Percentiles rank a stretch among this genome's conserved stretches.
Evolutionary conservation across 1,140 invertebrate species (phyloP).

Genomic region (Mya arenaria): DNA sequence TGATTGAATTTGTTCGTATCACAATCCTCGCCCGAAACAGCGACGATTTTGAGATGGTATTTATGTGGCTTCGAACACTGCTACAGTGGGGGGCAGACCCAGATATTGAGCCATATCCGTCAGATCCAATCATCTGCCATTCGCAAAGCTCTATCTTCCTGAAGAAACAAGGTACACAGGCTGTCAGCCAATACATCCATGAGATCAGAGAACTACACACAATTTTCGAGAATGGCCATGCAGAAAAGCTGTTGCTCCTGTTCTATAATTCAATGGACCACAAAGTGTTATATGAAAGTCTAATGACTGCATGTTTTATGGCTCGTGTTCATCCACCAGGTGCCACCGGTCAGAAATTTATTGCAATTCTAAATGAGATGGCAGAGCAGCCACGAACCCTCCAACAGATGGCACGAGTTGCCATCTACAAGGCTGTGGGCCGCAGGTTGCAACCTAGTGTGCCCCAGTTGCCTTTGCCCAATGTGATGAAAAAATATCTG

Average conservation of each 20-base stretch:
- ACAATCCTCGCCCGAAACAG: slow-evolving; percentile 54
- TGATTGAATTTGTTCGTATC: slow-evolving; percentile 76
- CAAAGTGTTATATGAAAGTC: slow-evolving; percentile 71
- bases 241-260: slow-evolving; percentile 69
- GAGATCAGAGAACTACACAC: too few species aligned
- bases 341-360: slow-evolving; percentile 60
- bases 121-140: slow-evolving; percentile 78
- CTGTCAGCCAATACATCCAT: slow-evolving; percentile 75
- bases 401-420: slow-evolving; percentile 74
- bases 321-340: slow-evolving; percentile 68
- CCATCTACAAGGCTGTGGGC: slow-evolving; percentile 74
- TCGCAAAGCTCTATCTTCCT: slow-evolving; percentile 79
- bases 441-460: slow-evolving; percentile 68
- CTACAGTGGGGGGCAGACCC: slow-evolving; percentile 79
- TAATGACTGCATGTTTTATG: slow-evolving; percentile 68
- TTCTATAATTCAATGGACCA: slow-evolving; percentile 79
- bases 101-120: slow-evolving; percentile 77
- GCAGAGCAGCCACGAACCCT: slow-evolving; percentile 72
- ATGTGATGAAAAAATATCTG: slow-evolving; percentile 72
- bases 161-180: slow-evolving; percentile 74
- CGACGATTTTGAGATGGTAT: slow-evolving; percentile 69
- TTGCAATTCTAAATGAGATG: slow-evolving; percentile 67
- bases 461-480: slow-evolving; percentile 72
- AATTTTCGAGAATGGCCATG: slow-evolving; percentile 64
- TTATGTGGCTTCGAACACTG: slow-evolving; percentile 74